phyloP scores from a whole-genome alignment of 2,888 invertebrate genomes.

The Encarsia formosa region DNA sequence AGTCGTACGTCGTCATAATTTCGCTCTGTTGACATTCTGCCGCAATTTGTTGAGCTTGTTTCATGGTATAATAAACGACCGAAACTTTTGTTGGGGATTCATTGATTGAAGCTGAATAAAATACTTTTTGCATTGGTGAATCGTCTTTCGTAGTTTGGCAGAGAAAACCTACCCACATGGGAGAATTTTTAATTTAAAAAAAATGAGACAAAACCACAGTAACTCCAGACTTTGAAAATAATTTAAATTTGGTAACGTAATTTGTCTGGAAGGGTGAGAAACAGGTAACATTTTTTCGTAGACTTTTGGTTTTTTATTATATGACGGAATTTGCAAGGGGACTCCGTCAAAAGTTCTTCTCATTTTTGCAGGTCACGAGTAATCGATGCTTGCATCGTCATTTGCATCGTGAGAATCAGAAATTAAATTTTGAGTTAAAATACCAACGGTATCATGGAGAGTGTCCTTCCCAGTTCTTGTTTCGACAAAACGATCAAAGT shows the following conservation, averaged over 20 bases:
- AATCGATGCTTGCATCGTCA: neutral
- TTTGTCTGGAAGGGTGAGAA: too few species aligned
- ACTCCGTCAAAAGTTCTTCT: neutral
- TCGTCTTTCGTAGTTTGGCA: neutral
- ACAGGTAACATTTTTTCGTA: neutral
- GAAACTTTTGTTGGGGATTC: slow-evolving; percentile 32
- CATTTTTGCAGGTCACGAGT: neutral
- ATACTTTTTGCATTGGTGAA: slow-evolving; percentile 28
- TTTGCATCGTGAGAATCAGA: neutral
- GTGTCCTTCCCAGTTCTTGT: slow-evolving; percentile 33
- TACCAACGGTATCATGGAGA: slow-evolving; percentile 34
- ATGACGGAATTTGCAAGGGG: neutral
- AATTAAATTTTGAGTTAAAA: slow-evolving; percentile 29
- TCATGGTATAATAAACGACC: slow-evolving; percentile 35
- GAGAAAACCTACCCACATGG: slow-evolving; percentile 43
- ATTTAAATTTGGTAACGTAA: neutral
- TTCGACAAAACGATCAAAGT: slow-evolving; percentile 34
- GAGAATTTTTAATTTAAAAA: slow-evolving; percentile 31
- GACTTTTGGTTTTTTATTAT: neutral
- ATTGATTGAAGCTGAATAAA: slow-evolving; percentile 37
- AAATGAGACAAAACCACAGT: slow-evolving; percentile 33
- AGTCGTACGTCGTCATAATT: slow-evolving; percentile 35
- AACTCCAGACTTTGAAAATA: neutral
- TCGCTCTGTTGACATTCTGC: slow-evolving; percentile 30
- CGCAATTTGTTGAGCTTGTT: slow-evolving; percentile 29